These are phyloP conservation scores for Melanotus villosus DNA, from an alignment of 2,888 invertebrate genomes.

Conservation along the genomic window DNA sequence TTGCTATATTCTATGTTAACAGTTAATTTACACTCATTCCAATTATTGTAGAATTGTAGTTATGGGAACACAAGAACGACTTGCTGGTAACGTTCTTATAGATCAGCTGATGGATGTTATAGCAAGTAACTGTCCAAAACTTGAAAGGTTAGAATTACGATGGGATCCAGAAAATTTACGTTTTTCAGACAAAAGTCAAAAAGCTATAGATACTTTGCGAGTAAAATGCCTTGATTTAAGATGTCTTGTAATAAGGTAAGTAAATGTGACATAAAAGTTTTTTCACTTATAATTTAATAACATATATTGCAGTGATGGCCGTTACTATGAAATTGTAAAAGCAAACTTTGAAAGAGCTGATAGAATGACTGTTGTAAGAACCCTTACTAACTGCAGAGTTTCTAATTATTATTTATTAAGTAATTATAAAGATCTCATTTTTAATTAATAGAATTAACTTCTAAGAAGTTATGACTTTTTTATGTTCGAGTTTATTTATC, in stretches of 20 bases:
- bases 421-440: constrained; percentile 95
- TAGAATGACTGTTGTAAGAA: constrained; percentile 94
- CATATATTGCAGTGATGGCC: constrained; percentile 85
- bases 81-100: constrained; percentile 96
- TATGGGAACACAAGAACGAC: constrained; percentile 97
- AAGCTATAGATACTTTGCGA: constrained; percentile 97
- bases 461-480: too few relatives aligned
- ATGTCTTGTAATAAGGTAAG: constrained; percentile 91
- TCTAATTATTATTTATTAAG: constrained; percentile 93
- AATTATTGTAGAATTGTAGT: constrained; percentile 83
- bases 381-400: constrained; percentile 95
- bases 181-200: constrained; percentile 99
- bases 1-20: neutral
- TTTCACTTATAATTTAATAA: constrained; percentile 28
- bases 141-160: constrained; percentile 93
- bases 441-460: constrained; percentile 86
- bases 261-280: constrained; percentile 2
- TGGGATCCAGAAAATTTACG: constrained; percentile 99
- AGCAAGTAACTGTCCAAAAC: constrained; percentile 89
- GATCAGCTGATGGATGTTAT: constrained; percentile 99
- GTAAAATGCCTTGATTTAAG: constrained; percentile 94
- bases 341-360: constrained; percentile 99
- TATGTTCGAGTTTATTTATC: too few relatives aligned
- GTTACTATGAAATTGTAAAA: constrained; percentile 99
- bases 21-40: neutral